phyloP scores from a whole-genome alignment of 2,888 invertebrate genomes.

The Mystacides longicornis region DNA sequence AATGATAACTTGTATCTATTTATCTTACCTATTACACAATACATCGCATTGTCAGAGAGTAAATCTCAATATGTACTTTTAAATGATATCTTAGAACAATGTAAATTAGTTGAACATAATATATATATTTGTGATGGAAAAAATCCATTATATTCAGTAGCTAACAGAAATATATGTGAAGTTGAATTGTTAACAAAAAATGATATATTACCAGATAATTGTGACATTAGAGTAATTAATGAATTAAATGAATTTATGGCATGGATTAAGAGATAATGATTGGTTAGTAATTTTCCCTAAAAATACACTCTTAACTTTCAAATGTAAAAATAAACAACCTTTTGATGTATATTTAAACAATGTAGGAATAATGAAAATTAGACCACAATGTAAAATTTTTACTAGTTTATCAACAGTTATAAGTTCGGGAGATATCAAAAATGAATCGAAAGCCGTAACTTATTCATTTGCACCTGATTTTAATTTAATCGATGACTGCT shows the following conservation, averaged over 20 bases:
- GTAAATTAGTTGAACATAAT: neutral
- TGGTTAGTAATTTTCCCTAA: constrained; percentile 5
- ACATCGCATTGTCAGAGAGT: constrained; percentile 2
- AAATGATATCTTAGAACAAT: constrained; percentile 4
- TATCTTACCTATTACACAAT: constrained; percentile 4
- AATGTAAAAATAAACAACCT: constrained; percentile 2
- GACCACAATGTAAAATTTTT: constrained; percentile 1
- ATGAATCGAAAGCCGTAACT: too few species aligned
- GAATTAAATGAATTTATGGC: constrained; percentile 8
- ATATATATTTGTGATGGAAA: neutral
- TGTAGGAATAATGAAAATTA: constrained; percentile 1
- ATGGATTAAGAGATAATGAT: constrained; percentile 4
- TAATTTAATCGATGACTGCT: too few species aligned
- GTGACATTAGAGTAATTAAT: constrained; percentile 5
- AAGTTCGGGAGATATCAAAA: too few species aligned
- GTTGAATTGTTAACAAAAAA: neutral
- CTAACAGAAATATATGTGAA: constrained; percentile 1
- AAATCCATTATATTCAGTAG: neutral
- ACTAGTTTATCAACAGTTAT: neutral
- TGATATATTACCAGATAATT: neutral
- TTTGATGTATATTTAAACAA: neutral
- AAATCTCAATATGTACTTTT: constrained; percentile 3
- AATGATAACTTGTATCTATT: neutral
- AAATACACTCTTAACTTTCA: neutral
- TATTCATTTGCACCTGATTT: too few species aligned